A percentile compares a stretch with the other conserved stretches of the same genome.
Conservation (phyloP, 2,888 invertebrate genomes). For the Acleris emargana region DNA sequence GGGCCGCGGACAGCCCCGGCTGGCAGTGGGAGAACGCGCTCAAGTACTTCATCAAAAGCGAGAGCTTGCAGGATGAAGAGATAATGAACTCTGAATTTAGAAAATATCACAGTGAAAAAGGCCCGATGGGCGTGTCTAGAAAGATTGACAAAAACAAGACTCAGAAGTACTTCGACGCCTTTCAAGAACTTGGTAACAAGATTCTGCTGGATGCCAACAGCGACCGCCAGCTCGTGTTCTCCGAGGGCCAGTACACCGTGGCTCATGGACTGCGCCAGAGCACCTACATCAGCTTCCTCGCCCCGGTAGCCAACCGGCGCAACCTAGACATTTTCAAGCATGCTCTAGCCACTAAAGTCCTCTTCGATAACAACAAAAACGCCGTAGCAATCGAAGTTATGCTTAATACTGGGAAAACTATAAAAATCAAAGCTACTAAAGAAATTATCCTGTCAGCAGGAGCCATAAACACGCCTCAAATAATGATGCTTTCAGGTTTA, state of each 20-base stretch:
- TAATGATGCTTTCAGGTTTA: conserved; percentile 36
- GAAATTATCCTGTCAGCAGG: conserved; percentile 35
- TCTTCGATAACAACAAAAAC: conserved; percentile 16
- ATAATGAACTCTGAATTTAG: conserved; percentile 21
- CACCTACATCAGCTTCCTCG: conserved; percentile 16
- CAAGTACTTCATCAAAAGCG: conserved; percentile 34
- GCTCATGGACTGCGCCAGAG: conserved; percentile 23
- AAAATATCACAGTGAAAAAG: conserved; percentile 19
- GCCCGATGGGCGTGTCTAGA: conserved; percentile 20
- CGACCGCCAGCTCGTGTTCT: conserved; percentile 24
- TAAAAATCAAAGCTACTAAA: conserved; percentile 17
- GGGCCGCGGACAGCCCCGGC: conserved; percentile 12
- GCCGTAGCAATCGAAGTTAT: conserved; percentile 25
- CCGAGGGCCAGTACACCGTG: conserved; percentile 31
- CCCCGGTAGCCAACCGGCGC: conserved; percentile 4
- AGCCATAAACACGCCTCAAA: conserved; percentile 33
- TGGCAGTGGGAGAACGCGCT: conserved; percentile 34
- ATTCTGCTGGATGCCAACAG: conserved; percentile 22
- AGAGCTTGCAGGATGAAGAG: conserved; percentile 14
- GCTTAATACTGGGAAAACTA: background rate
- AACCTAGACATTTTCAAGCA: conserved; percentile 27
- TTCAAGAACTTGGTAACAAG: conserved; percentile 22
- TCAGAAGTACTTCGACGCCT: conserved; percentile 14
- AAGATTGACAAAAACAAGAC: conserved; percentile 17
- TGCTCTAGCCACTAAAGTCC: conserved; percentile 22